Evolutionary conservation across 2,888 invertebrate genomes (phyloP).

Genomic region (Mechanitis messenoides): DNA sequence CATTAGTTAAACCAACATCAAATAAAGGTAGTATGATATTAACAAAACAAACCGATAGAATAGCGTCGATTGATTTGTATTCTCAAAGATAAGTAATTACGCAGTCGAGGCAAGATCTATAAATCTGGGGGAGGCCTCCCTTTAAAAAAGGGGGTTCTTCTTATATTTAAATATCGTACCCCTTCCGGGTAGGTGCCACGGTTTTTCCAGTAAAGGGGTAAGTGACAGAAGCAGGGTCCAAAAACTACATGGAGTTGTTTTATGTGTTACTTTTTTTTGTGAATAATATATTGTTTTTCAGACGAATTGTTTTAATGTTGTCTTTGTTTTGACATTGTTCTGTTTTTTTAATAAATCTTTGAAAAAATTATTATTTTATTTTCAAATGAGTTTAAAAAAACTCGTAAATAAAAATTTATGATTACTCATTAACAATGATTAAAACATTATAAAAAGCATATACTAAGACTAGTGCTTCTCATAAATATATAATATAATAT

Average conservation of each 20-base stretch:
- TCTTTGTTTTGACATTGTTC: background rate
- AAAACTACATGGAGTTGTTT: constrained; percentile 37
- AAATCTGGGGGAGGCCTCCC: constrained; percentile 66
- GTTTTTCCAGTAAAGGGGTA: constrained; percentile 77
- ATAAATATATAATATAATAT: constrained; percentile 9
- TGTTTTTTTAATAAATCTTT: too few species aligned
- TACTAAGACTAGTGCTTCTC: background rate
- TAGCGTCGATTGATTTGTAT: constrained; percentile 70
- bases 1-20: background rate
- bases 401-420: too few species aligned
- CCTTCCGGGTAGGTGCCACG: constrained; percentile 77
- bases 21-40: constrained; percentile 19
- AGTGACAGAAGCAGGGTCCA: constrained; percentile 73
- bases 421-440: background rate
- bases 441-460: background rate
- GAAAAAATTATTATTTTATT: too few species aligned
- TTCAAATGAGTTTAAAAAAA: too few species aligned
- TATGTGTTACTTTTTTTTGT: background rate
- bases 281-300: constrained; percentile 7
- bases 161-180: constrained; percentile 77
- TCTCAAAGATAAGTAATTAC: constrained; percentile 76
- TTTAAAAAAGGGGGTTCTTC: constrained; percentile 75
- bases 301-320: background rate
- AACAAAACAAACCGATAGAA: constrained; percentile 30
- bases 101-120: constrained; percentile 72